Percentiles rank a stretch among this genome's conserved stretches.
phyloP scores from a whole-genome alignment of 2,797 vertebrate genomes.

The Cheirogaleus major region DNA sequence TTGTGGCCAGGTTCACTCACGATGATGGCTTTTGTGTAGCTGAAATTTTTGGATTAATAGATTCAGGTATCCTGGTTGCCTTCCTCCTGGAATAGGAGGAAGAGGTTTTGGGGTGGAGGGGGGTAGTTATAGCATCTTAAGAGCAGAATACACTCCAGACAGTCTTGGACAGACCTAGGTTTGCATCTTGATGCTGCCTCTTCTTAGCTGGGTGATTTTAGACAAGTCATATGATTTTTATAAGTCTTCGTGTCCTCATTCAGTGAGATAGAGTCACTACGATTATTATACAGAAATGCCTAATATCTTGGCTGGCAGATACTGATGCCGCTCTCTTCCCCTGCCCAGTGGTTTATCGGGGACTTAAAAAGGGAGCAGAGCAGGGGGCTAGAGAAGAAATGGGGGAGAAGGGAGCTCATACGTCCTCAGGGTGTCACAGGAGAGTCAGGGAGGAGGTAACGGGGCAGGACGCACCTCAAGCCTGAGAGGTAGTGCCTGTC shows the following conservation, averaged over 20 bases:
- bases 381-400: neutral
- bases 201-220: neutral
- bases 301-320: neutral
- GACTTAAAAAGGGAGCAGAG: neutral
- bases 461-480: neutral
- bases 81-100: neutral
- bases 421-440: neutral
- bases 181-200: constrained; percentile 48
- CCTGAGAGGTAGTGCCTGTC: neutral
- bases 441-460: neutral
- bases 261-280: neutral
- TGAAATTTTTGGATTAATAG: neutral
- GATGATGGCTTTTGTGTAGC: neutral
- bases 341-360: neutral
- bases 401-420: neutral
- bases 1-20: neutral
- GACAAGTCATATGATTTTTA: constrained; percentile 49
- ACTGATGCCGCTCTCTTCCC: neutral
- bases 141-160: neutral
- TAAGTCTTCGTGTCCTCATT: neutral
- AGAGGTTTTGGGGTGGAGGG: neutral
- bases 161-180: neutral
- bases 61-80: neutral
- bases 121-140: neutral
- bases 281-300: neutral